Evolutionary conservation across 2,888 invertebrate genomes (phyloP), one percentile per base, ranked within the genome.

Genomic region (Ramazzottius varieornatus): DNA sequence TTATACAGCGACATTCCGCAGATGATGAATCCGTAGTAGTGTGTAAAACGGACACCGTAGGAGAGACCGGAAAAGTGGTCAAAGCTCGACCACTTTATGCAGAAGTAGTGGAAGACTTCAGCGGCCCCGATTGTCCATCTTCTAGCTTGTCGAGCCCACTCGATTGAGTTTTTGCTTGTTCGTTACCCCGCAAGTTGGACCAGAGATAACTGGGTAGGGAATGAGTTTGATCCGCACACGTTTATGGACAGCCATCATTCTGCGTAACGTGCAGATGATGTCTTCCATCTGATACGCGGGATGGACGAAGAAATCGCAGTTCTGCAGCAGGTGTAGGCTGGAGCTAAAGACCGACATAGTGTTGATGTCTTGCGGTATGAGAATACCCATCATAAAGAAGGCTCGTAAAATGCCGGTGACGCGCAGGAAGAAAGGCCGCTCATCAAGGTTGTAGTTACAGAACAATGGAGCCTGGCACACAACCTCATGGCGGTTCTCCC

Each of bases 381-480:
- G 24, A 46, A 63, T 66, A 46, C 67, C 71, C 69, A 71, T 71
- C 71, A 71, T 71, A 66, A 71, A 71, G 67, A 71, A 70, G n/a
- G 71, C 70, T 65, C 68, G 67, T 32, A 69, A 46, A 66, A 71
- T 67, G 20, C 71, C 71, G 33, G 71, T 72, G 2, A 70, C 70
- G 66, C 71, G 66, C 20, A 71, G 71, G 54, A 71, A 71, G 67
- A 71, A 71, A 33, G 71, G 71, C 1, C 70, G 70, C 63, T 71
- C 69, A 66, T 71, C 70, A 46, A 71, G 66, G 46, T 71, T 71
- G 66, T 71, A 71, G 63, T 70, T 70, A 65, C 71, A 71, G 68
- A 71, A 71, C 8, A 71, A 69, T n/a, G 71, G 71, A 1, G 71
- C 70, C 67, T 71, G 71, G 71, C 71, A 71, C 46, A 72, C 71